Evolutionary conservation across 2,113 vertebrate genomes (phyloP), one percentile per base, ranked within the genome.

Genomic region (Symphodus melops): DNA sequence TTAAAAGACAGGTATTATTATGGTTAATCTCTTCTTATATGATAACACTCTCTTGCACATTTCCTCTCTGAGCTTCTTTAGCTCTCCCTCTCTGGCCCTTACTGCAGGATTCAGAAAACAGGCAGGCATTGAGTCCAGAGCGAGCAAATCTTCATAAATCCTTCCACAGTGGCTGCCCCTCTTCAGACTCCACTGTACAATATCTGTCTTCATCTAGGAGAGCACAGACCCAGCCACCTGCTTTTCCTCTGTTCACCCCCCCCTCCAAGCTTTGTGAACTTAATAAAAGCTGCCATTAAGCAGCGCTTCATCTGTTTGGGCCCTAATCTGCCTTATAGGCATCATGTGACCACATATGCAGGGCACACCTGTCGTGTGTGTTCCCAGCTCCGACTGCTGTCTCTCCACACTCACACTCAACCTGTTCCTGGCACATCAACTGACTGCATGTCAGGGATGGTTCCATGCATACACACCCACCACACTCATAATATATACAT

Each of bases 221-320:
- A 36, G 83, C 86, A 87, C 82, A 84, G 85, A 76, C 83, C 66
- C 81, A 68, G 83, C 88, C 92, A 91, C 90, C 90, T 92, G 93
- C 87, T 91, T 85, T 90, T 81, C 77, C 86, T 90, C 86, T 81
- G 68, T 58, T 77, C 86, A 16, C 49, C 77, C 71, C 74, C 54
- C 79, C 60, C 70, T 59, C 46, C 73, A 36, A 5, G 87, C 88
- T 88, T 89, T 90, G 88, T 91, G 90, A 93, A 92, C 90, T 91
- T 92, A 93, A 92, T 91, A 88, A 90, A 93, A 92, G 89, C 89
- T 87, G 86, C 90, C 90, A 92, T 92, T 93, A 91, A 93, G 86
- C 86, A 92, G 90, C 65, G 82, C 86, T 92, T 89, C 88, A 90
- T 92, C 89, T 91, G 92, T 92, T 93, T 91, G 89, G 83, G 85